Conservation (phyloP, 1,140 invertebrate species). For the Dendroctonus valens region DNA sequence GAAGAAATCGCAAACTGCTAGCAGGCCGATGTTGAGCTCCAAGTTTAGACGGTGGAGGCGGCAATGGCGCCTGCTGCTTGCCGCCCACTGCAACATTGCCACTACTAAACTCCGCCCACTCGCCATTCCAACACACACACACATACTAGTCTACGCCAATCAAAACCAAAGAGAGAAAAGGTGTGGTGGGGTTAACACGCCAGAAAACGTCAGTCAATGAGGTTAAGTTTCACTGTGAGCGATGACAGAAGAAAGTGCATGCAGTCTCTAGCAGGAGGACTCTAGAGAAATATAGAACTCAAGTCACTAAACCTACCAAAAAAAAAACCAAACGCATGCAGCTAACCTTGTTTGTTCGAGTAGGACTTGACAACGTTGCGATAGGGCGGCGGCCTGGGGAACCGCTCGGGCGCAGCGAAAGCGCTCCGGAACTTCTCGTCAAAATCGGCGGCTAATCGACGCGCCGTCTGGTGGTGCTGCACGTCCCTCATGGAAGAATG, state of each 20-base stretch:
- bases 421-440: constrained; percentile 42
- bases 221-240: background rate
- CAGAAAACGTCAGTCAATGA: background rate
- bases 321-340: background rate
- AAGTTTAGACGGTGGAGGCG: constrained; percentile 33
- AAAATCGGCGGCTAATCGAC: constrained; percentile 33
- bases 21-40: constrained; percentile 40
- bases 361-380: constrained; percentile 45
- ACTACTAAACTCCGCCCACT: background rate
- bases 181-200: background rate
- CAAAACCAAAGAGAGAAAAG: background rate
- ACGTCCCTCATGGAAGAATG: constrained; percentile 45
- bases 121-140: background rate
- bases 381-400: constrained; percentile 45
- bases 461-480: constrained; percentile 6
- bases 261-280: background rate
- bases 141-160: background rate
- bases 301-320: constrained; percentile 6
- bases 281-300: background rate
- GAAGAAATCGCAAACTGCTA: constrained; percentile 33
- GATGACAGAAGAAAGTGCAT: background rate
- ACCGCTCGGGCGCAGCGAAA: constrained; percentile 39
- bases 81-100: constrained; percentile 36
- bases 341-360: constrained; percentile 45
- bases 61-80: constrained; percentile 42